phyloP scores from a whole-genome alignment of 2,888 invertebrate genomes.

The Tetheella fluctuosa region DNA sequence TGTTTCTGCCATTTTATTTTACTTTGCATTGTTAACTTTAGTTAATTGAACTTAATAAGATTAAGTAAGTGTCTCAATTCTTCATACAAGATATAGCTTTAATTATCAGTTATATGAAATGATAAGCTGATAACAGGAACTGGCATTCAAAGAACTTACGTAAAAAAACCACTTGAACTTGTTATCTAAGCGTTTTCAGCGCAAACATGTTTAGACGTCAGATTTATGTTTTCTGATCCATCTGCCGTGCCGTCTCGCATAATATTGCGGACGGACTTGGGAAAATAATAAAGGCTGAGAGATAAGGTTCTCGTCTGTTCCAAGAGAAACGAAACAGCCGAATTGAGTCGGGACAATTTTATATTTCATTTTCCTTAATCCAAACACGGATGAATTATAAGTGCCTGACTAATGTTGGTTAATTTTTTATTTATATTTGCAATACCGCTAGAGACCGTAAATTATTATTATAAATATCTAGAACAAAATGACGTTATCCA shows the following conservation, averaged over 20 bases:
- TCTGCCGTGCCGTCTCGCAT: conserved; percentile 74
- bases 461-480: too few relatives aligned
- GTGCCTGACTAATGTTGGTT: conserved; percentile 53
- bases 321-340: conserved; percentile 59
- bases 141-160: background rate
- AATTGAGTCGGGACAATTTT: conserved; percentile 72
- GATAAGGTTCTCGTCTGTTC: conserved; percentile 74
- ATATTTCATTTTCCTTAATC: conserved; percentile 71
- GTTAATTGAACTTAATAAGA: too few relatives aligned
- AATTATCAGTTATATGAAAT: too few relatives aligned
- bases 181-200: conserved; percentile 53
- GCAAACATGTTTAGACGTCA: conserved; percentile 77
- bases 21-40: background rate
- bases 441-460: conserved; percentile 22
- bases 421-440: conserved; percentile 45
- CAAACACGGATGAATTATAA: conserved; percentile 62
- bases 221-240: conserved; percentile 81
- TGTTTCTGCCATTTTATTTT: conserved; percentile 11
- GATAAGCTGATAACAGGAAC: too few relatives aligned
- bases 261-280: conserved; percentile 76
- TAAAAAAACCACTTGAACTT: conserved; percentile 46
- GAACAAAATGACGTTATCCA: too few relatives aligned
- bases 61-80: too few relatives aligned
- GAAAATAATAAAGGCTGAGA: conserved; percentile 76
- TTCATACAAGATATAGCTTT: too few relatives aligned